Evolutionary conservation across 2,888 invertebrate species (phyloP).

Genomic region (Pyrrhia umbra): DNA sequence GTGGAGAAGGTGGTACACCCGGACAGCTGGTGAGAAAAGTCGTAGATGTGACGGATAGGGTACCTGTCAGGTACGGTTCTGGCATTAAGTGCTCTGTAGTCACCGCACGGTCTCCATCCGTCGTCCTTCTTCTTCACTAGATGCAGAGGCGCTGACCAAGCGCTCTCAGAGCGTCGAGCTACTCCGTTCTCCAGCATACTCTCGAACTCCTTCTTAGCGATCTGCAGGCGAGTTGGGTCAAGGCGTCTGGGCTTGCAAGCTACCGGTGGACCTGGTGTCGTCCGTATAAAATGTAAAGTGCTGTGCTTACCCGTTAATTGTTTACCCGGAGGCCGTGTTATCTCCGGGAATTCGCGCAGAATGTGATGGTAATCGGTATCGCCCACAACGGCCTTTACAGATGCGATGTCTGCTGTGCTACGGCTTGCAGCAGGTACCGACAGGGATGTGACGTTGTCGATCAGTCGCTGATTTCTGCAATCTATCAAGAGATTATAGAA

Average conservation of each 20-base stretch:
- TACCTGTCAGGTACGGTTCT: conserved; percentile 5
- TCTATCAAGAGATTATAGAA: conserved; percentile 2
- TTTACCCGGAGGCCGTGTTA: neutral
- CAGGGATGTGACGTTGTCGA: neutral
- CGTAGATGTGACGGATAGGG: conserved; percentile 7
- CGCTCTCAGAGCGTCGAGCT: conserved; percentile 24
- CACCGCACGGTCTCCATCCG: conserved; percentile 3
- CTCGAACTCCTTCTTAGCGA: neutral
- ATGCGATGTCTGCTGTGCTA: neutral
- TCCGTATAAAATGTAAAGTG: neutral
- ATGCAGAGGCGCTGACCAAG: conserved; percentile 2
- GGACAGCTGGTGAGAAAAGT: conserved; percentile 1
- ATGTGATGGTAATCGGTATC: neutral
- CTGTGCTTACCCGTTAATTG: neutral
- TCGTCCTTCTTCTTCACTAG: neutral
- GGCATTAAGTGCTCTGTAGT: neutral
- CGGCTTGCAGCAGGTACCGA: neutral
- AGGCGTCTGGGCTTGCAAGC: neutral
- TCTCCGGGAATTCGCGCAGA: neutral
- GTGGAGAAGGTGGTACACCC: neutral
- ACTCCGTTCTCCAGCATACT: conserved; percentile 25
- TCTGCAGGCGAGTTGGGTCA: neutral
- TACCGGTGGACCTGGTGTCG: neutral
- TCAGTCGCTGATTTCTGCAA: conserved; percentile 7
- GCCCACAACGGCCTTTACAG: neutral